Percentiles rank a stretch among this genome's conserved stretches.
Evolutionary conservation across 2,888 invertebrate species (phyloP).

Genomic region (Platerodrilus igneus): DNA sequence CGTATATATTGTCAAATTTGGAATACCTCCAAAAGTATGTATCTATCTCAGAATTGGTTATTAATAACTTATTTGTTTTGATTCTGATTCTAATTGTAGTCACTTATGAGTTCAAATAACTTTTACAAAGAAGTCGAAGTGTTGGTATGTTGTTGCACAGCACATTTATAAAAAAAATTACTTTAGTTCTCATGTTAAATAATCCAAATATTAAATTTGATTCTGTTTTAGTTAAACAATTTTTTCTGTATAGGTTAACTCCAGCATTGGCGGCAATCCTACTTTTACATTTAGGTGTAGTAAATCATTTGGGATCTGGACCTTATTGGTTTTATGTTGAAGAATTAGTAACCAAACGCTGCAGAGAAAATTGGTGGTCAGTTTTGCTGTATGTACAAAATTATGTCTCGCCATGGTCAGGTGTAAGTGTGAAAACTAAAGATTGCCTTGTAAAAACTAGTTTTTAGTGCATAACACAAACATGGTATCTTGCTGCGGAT

Average conservation of each 20-base stretch:
- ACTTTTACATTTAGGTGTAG: slow-evolving; percentile 24
- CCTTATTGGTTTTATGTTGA: slow-evolving; percentile 23
- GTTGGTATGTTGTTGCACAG: no score
- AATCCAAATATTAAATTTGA: background rate
- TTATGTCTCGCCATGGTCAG: slow-evolving; percentile 21
- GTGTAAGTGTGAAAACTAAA: slow-evolving; percentile 13
- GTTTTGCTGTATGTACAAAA: slow-evolving; percentile 27
- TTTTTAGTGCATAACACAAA: slow-evolving; percentile 40
- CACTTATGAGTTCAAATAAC: no score
- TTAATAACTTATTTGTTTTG: no score
- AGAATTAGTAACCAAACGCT: slow-evolving; percentile 14
- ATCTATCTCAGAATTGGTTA: no score
- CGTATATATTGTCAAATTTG: no score
- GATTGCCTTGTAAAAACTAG: slow-evolving; percentile 2
- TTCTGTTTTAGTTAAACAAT: no score
- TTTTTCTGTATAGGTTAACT: slow-evolving; percentile 47
- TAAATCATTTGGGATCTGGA: slow-evolving; percentile 22
- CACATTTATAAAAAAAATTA: no score
- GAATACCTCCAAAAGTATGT: no score
- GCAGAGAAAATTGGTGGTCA: slow-evolving; percentile 25
- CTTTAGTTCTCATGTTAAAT: background rate
- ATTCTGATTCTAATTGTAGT: no score
- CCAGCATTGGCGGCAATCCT: slow-evolving; percentile 29
- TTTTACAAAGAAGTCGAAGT: no score
- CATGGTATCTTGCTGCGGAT: slow-evolving; percentile 44